Evolutionary conservation across 2,888 invertebrate genomes (phyloP), one percentile per base, ranked within the genome.

Genomic region (Athalia cordata): DNA sequence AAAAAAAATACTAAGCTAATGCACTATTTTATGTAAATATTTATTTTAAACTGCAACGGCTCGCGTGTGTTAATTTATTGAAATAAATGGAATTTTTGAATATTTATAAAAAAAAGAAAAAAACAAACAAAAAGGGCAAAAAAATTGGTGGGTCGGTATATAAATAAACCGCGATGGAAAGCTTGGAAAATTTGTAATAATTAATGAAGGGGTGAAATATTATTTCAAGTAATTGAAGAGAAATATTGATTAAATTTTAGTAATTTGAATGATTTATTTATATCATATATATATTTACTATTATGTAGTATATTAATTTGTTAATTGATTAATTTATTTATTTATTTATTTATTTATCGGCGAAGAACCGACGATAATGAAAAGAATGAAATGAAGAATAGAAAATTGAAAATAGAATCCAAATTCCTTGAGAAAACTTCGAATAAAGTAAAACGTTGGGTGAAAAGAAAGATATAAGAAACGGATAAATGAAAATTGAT

Each of bases 351-450:
- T 61, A 0, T 13, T 15, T 61, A 61, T 61, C 29, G 29, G 8
- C 5, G 15, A 29, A 61, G 15, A 15, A 61, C 29, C 29, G 29
- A 6, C 13, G 7, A 9, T 61, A 15, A 57, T 62, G 15, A 43
- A 62, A 29, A 15, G n/a, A 62, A 62, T 62, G 43, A 62, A 62
- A 15, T 62, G 43, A 62, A 29, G 62, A 62, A 57, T 57, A n/a
- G 11, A 43, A 62, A 62, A 62, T 7, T 29, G 8, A 29, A 29
- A 29, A 29, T 2, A 29, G 2, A 29, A 29, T 29, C 29, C 2
- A 29, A 29, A 29, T 29, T 29, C 2, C 29, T 29, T 29, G 29
- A 29, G 29, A n/a, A n/a, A n/a, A 29, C 29, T 29, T 29, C 2
- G 29, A 29, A 29, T 29, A 2, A 29, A 29, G 29, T 29, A 29